Percentiles rank a stretch among this genome's conserved stretches.
Conservation (phyloP, 2,113 vertebrate species). For the Gallinago media region DNA sequence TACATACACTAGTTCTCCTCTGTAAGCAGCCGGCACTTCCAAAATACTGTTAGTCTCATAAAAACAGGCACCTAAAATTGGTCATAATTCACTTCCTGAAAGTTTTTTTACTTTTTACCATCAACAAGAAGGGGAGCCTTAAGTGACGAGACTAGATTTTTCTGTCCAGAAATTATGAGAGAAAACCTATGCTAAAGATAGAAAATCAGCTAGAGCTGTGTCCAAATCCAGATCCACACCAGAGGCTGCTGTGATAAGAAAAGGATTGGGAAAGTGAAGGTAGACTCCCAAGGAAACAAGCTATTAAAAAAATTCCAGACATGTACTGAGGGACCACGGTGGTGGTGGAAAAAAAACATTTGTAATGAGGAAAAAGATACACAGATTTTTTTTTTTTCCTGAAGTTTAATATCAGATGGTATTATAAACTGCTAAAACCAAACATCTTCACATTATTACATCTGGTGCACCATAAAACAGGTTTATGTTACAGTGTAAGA, state of each 20-base stretch:
- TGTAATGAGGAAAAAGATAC: neutral
- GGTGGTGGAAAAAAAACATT: neutral
- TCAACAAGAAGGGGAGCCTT: neutral
- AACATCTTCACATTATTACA: constrained; percentile 74
- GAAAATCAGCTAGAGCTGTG: neutral
- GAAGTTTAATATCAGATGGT: constrained; percentile 67
- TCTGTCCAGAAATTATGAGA: neutral
- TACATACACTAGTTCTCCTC: neutral
- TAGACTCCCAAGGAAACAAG: neutral
- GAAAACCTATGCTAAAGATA: neutral
- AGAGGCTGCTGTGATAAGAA: neutral
- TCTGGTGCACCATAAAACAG: constrained; percentile 50
- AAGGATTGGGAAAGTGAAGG: neutral
- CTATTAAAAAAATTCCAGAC: neutral
- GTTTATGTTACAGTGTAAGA: constrained; percentile 66
- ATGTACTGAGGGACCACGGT: neutral
- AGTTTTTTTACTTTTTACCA: neutral
- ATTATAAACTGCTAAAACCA: constrained; percentile 64
- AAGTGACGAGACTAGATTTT: neutral
- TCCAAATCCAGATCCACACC: neutral
- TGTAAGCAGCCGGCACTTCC: neutral
- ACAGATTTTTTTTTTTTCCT: neutral
- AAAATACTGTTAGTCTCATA: neutral
- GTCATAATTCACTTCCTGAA: neutral
- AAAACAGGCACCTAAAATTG: neutral